Percentiles rank a stretch among this genome's conserved stretches.
Conservation (phyloP, 2,888 invertebrate genomes). For the Lepidonotus clava region DNA sequence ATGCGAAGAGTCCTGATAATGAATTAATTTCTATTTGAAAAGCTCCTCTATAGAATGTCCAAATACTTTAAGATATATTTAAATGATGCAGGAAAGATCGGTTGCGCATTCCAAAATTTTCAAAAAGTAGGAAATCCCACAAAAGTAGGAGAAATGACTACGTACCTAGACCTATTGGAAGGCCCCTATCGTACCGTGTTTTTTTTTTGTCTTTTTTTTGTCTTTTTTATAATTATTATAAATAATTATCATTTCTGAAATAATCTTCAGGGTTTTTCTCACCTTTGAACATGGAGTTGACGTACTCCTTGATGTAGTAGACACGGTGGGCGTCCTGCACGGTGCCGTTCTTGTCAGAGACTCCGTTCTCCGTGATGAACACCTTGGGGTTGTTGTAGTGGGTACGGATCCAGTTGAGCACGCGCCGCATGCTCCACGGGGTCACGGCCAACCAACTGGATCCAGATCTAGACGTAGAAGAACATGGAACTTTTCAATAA, state of each 20-base stretch:
- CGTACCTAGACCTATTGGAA: no score
- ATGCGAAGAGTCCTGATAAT: no score
- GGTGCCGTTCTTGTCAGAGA: slow-evolving; percentile 70
- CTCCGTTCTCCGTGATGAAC: slow-evolving; percentile 76
- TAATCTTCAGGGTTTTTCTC: neutral
- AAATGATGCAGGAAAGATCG: no score
- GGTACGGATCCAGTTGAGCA: slow-evolving; percentile 60
- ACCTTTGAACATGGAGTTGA: slow-evolving; percentile 77
- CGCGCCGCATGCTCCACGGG: slow-evolving; percentile 58
- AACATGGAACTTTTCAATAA: no score
- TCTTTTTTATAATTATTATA: neutral
- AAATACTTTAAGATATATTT: no score
- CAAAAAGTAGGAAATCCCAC: no score
- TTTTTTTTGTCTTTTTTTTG: no score
- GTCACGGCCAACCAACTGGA: slow-evolving; percentile 57
- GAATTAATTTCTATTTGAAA: no score
- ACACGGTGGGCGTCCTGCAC: slow-evolving; percentile 71
- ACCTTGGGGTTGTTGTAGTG: slow-evolving; percentile 64
- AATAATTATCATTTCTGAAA: neutral
- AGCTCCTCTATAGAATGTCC: no score
- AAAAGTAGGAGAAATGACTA: no score
- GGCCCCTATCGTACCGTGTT: no score
- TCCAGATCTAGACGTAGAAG: slow-evolving; percentile 54
- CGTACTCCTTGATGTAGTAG: slow-evolving; percentile 71
- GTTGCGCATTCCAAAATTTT: no score